A percentile compares a stretch with the other conserved stretches of the same genome.
phyloP scores from a whole-genome alignment of 2,888 invertebrate species.

The Acronicta psi region DNA sequence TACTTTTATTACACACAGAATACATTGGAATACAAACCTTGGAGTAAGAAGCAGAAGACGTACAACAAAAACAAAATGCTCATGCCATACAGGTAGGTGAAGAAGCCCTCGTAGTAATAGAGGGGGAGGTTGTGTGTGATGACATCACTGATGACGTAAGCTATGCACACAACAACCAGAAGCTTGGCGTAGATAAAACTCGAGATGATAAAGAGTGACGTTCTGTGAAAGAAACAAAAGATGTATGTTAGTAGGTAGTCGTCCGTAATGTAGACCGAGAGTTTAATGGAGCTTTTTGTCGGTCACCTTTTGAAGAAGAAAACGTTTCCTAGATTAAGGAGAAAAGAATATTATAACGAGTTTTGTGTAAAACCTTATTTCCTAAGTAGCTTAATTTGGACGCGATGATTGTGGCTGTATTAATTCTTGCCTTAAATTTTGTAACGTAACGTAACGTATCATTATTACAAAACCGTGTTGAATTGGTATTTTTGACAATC shows the following conservation, averaged over 20 bases:
- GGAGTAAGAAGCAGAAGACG: slow-evolving; percentile 97
- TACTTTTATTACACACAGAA: not conserved
- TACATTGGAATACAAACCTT: slow-evolving; percentile 85
- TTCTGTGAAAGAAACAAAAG: slow-evolving; percentile 90
- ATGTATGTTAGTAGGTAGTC: not conserved
- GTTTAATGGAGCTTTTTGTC: not conserved
- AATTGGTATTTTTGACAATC: too few species aligned
- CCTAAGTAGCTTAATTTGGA: too few species aligned
- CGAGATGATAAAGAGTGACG: slow-evolving; percentile 97
- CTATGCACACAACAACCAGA: slow-evolving; percentile 97
- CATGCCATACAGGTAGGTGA: slow-evolving; percentile 97
- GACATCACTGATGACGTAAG: slow-evolving; percentile 98
- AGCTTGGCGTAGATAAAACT: slow-evolving; percentile 99
- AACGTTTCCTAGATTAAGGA: not conserved
- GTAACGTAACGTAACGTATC: too few species aligned
- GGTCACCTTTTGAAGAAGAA: not conserved
- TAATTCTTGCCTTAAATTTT: too few species aligned
- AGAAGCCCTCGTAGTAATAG: slow-evolving; percentile 98
- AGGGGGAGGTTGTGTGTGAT: slow-evolving; percentile 97
- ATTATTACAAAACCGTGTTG: too few species aligned
- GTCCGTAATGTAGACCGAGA: not conserved
- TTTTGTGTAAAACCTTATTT: too few species aligned
- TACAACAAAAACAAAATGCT: slow-evolving; percentile 97
- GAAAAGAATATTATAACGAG: too few species aligned
- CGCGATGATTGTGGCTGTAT: too few species aligned